phyloP scores from a whole-genome alignment of 2,113 vertebrate species.

The Oenanthe melanoleuca region DNA sequence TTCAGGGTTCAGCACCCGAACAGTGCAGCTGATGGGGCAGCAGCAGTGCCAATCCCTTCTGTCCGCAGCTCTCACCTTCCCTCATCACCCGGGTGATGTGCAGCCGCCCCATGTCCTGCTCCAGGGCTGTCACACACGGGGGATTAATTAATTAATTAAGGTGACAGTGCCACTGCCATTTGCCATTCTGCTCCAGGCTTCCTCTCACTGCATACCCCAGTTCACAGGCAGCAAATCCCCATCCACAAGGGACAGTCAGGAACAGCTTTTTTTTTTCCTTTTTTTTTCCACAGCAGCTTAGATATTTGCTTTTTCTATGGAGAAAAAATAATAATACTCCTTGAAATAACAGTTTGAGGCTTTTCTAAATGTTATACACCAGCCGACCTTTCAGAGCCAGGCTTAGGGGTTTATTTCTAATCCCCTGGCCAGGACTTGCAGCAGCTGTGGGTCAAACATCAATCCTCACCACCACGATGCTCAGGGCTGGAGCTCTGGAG shows the following conservation, averaged over 20 bases:
- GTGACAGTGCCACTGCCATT: neutral
- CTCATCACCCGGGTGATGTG: neutral
- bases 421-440: neutral
- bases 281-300: neutral
- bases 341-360: constrained; percentile 49
- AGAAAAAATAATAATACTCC: neutral
- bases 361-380: constrained; percentile 27
- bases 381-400: neutral
- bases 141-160: neutral
- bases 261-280: neutral
- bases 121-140: neutral
- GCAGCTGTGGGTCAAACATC: neutral
- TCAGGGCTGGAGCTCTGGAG: neutral
- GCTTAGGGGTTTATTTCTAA: constrained; percentile 50
- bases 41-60: neutral
- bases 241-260: neutral
- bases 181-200: neutral
- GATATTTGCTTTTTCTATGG: constrained; percentile 37
- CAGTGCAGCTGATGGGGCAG: neutral
- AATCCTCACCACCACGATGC: neutral
- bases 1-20: neutral
- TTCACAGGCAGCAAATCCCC: neutral
- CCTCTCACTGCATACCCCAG: neutral
- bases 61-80: neutral
- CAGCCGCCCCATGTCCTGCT: neutral